A percentile compares a stretch with the other conserved stretches of the same genome.
Evolutionary conservation across 2,113 vertebrate genomes (phyloP).

Genomic region (Takifugu bimaculatus): DNA sequence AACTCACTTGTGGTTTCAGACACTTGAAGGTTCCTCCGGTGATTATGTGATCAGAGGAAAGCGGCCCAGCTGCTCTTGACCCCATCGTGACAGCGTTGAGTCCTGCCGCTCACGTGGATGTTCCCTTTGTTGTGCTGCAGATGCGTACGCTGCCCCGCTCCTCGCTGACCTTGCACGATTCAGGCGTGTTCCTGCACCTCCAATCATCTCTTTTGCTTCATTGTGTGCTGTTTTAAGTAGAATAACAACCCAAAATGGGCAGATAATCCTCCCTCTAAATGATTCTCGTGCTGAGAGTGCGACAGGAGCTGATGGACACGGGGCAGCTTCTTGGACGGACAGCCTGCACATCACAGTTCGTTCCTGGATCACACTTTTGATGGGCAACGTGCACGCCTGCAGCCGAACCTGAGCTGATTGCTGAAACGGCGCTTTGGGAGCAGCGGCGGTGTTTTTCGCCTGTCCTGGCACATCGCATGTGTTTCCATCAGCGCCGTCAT

Average conservation of each 20-base stretch:
- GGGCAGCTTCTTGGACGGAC: slow-evolving; percentile 48
- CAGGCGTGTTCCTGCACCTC: no score
- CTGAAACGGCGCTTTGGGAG: slow-evolving; percentile 45
- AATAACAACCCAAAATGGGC: slow-evolving; percentile 48
- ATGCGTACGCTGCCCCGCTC: no score
- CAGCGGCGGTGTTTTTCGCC: slow-evolving; percentile 27
- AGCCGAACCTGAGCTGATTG: slow-evolving; percentile 24
- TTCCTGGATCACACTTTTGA: slow-evolving; percentile 50
- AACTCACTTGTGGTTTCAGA: no score
- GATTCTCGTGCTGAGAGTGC: slow-evolving; percentile 17
- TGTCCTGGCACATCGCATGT: background rate
- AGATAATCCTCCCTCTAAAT: slow-evolving; percentile 45
- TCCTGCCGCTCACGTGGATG: no score
- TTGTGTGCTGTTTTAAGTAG: slow-evolving; percentile 8
- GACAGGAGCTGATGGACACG: slow-evolving; percentile 31
- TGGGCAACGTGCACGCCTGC: slow-evolving; percentile 23
- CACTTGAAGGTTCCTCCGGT: no score
- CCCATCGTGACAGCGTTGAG: no score
- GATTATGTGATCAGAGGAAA: no score
- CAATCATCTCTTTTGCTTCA: no score
- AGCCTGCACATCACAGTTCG: slow-evolving; percentile 49
- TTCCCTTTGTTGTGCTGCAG: no score
- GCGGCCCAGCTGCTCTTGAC: no score
- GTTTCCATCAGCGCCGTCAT: no score
- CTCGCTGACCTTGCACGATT: no score